phyloP scores from a whole-genome alignment of 2,113 vertebrate genomes.

The Meles meles region DNA sequence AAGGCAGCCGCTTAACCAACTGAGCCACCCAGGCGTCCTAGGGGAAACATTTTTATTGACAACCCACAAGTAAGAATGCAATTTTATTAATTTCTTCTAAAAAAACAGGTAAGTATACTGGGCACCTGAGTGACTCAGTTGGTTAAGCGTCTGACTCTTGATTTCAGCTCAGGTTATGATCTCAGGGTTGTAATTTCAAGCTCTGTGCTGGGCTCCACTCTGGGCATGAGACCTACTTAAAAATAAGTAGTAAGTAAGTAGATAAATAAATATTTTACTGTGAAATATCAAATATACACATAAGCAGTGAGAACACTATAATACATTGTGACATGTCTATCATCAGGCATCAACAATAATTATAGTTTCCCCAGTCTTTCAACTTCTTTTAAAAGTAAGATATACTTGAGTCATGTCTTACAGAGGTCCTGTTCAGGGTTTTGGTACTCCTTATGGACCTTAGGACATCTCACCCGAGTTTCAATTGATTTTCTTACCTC shows the following conservation, averaged over 20 bases:
- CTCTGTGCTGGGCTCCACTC: neutral
- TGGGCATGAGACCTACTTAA: neutral
- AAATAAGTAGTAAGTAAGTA: neutral
- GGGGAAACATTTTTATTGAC: constrained; percentile 8
- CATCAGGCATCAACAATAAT: neutral
- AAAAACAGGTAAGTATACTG: neutral
- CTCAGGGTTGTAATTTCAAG: neutral
- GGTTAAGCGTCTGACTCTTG: neutral
- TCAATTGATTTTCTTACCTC: constrained; percentile 11
- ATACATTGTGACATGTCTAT: neutral
- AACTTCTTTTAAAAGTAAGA: constrained; percentile 14
- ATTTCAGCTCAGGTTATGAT: neutral
- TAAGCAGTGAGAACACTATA: neutral
- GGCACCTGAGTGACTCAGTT: neutral
- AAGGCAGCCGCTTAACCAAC: too few relatives aligned
- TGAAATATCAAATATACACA: neutral
- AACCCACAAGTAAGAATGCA: constrained; percentile 13
- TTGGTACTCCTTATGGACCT: neutral
- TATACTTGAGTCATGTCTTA: neutral
- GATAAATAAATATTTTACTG: neutral
- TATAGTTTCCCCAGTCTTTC: constrained; percentile 11
- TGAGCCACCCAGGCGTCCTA: too few relatives aligned
- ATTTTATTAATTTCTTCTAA: neutral
- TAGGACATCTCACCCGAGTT: constrained; percentile 9
- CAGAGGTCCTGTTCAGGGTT: neutral